Base-by-base conservation (phyloP, 2,113 vertebrate genomes). In the Mungos mungo region DNA sequence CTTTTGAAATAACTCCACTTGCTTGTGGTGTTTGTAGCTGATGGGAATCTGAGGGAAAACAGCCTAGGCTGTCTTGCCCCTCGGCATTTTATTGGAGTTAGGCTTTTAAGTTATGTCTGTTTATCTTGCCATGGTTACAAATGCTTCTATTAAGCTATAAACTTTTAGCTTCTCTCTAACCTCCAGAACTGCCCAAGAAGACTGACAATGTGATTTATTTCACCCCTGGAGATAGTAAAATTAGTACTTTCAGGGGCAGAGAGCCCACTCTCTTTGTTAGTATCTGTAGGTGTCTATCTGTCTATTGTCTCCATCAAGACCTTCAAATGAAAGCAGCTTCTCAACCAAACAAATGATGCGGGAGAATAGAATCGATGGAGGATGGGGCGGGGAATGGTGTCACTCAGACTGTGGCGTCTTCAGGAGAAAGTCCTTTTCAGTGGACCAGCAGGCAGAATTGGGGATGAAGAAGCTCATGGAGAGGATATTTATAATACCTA, bases 31-130 rank as follows among this genome's bases (percentile, higher is more conserved):
- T 96, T 87, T 50, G 68, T 57, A 76, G 45, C n/a, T 12, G 65
- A 79, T 29, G 82, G 33, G 45, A 88, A 81, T 87, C 74, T 23
- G 77, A 31, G n/a, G n/a, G 19, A 25, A 60, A 83, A 41, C 41
- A n/a, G 69, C 71, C 41, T 41, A 33, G 60, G 25, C 65, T n/a
- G 79, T 35, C 66, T 66, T 57, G 35, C 54, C 81, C 33, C 77
- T 95, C 72, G 33, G 92, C 77, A 27, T 79, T 96, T 95, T 84
- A 87, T 38, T 96, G 82, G 84, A 90, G 29, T 35, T 50, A 31
- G 47, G 50, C 47, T 81, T 86, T 92, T 89, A 66, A 84, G 45
- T 93, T 82, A 50, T 81, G 21, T 85, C 68, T 93, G 88, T 89
- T 84, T 93, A 54, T 84, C 71, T 74, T 82, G 25, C 89, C 47